Evolutionary conservation across 2,113 vertebrate genomes (phyloP).

Genomic region (Hyperoodon ampullatus): DNA sequence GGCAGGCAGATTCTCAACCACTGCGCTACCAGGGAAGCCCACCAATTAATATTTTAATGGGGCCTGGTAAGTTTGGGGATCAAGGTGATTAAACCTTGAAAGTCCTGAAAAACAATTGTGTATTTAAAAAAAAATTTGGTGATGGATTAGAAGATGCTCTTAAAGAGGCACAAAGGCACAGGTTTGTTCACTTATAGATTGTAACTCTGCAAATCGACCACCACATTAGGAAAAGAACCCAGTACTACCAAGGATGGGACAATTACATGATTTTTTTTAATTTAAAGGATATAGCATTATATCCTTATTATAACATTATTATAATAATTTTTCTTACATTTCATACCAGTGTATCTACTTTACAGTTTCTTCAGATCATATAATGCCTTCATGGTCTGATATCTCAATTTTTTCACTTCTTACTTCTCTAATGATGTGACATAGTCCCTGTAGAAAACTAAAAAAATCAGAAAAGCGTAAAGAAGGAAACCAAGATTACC

Average conservation of each 20-base stretch:
- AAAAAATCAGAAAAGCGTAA: neutral
- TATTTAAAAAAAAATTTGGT: neutral
- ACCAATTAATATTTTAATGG: neutral
- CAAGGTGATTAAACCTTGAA: conserved; percentile 3
- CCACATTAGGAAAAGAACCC: neutral
- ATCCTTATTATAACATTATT: neutral
- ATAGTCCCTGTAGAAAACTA: conserved; percentile 4
- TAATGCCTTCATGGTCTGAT: neutral
- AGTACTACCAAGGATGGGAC: neutral
- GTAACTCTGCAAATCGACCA: neutral
- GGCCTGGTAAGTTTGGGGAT: neutral
- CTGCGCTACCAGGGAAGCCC: too few relatives aligned
- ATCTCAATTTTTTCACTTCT: conserved; percentile 29
- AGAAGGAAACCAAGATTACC: conserved; percentile 19
- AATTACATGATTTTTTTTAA: neutral
- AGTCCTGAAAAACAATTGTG: neutral
- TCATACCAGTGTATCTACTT: neutral
- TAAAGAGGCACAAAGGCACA: neutral
- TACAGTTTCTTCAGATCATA: neutral
- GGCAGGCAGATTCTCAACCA: too few relatives aligned
- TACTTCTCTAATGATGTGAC: neutral
- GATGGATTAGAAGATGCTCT: neutral
- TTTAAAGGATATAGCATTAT: neutral
- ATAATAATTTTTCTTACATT: neutral
- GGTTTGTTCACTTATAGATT: neutral